Conservation (phyloP, 2,797 vertebrate species). For the Coreius guichenoti region DNA sequence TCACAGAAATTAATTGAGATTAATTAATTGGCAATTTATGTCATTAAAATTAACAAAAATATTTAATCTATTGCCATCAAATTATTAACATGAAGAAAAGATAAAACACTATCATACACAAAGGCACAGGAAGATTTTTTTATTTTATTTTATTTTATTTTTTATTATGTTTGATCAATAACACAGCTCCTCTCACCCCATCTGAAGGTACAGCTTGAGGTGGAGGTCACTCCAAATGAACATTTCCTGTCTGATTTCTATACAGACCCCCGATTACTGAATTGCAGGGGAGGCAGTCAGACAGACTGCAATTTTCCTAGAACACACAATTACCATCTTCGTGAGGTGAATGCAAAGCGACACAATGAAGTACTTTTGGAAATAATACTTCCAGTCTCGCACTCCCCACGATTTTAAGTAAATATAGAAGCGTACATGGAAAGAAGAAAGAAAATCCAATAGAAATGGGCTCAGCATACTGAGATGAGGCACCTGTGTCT, state of each 20-base stretch:
- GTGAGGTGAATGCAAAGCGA: slow-evolving; percentile 57
- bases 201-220: slow-evolving; percentile 51
- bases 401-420: slow-evolving; percentile 14
- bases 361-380: slow-evolving; percentile 44
- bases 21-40: no score
- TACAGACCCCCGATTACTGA: slow-evolving; percentile 52
- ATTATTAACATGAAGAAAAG: not conserved
- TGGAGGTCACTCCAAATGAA: slow-evolving; percentile 58
- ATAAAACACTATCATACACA: not conserved
- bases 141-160: not conserved
- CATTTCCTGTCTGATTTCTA: slow-evolving; percentile 60
- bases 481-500: slow-evolving; percentile 45
- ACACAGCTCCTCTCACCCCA: slow-evolving; percentile 41
- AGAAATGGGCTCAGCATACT: not conserved
- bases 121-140: no score
- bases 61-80: not conserved
- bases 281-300: slow-evolving; percentile 52
- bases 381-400: slow-evolving; percentile 32
- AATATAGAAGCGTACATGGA: slow-evolving; percentile 36
- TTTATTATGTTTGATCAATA: slow-evolving; percentile 25
- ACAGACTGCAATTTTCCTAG: slow-evolving; percentile 60
- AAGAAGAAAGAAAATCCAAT: slow-evolving; percentile 30
- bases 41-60: not conserved
- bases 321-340: slow-evolving; percentile 62
- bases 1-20: no score